Conservation (phyloP, 2,113 vertebrate species). For the Genyomyrus donnyi region DNA sequence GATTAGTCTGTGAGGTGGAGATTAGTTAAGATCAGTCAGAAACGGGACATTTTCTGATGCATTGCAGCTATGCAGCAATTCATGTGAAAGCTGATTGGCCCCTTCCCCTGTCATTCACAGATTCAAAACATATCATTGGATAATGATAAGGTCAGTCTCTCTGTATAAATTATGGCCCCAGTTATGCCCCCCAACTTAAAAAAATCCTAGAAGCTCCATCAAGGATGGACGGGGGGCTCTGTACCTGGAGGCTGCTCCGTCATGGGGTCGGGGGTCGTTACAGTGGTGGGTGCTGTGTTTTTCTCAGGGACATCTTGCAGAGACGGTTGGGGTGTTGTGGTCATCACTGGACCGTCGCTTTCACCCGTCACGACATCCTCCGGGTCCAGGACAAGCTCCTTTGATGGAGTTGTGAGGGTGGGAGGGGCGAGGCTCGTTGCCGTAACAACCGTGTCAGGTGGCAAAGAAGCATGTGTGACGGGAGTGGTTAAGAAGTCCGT, state of each 20-base stretch:
- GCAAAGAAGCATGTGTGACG: conserved; percentile 24
- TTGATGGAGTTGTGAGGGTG: conserved; percentile 32
- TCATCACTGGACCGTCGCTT: neutral
- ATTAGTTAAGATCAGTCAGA: neutral
- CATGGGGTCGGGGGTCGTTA: conserved; percentile 72
- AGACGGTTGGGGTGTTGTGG: conserved; percentile 17
- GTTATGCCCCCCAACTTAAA: neutral
- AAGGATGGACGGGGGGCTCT: neutral
- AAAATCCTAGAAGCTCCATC: neutral
- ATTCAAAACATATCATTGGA: neutral
- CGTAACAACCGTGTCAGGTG: neutral
- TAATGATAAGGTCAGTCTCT: neutral
- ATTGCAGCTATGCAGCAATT: neutral
- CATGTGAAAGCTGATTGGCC: neutral
- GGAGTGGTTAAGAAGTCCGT: conserved; percentile 44
- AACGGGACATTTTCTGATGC: neutral
- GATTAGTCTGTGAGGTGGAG: neutral
- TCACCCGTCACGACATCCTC: conserved; percentile 31
- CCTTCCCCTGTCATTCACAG: neutral
- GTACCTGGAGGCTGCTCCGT: conserved; percentile 69
- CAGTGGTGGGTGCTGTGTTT: conserved; percentile 58
- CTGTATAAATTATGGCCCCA: neutral
- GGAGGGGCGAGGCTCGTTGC: conserved; percentile 28
- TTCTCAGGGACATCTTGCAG: conserved; percentile 56
- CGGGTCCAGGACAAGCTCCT: conserved; percentile 27